Conservation (phyloP, 1,140 invertebrate genomes). For the Scylla paramamosain region DNA sequence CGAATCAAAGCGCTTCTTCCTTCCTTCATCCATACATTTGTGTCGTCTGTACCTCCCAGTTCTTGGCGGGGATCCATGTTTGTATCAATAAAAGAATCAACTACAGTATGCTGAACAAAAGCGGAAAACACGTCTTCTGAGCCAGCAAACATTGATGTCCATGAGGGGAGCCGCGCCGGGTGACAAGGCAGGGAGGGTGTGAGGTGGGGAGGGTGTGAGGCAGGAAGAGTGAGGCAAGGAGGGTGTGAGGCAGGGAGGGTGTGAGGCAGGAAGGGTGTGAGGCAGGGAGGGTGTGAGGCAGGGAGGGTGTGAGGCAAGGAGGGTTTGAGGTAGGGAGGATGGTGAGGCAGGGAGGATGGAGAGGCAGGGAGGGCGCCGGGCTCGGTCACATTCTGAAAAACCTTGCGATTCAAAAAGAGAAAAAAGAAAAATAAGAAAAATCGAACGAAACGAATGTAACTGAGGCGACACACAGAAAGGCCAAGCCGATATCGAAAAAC, state of each 20-base stretch:
- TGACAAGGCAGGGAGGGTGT: background rate
- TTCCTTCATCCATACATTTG: background rate
- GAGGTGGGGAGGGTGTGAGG: background rate
- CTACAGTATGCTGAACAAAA: background rate
- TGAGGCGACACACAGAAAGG: background rate
- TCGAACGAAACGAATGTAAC: background rate
- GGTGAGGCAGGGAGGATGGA: no score
- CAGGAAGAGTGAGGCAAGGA: no score
- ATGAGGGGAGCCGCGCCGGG: no score
- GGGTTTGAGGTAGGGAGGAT: no score
- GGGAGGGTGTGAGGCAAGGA: no score
- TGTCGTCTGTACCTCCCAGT: no score
- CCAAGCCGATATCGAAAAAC: background rate
- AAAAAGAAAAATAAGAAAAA: background rate
- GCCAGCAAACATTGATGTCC: background rate
- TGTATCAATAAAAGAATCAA: background rate
- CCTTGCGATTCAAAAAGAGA: background rate
- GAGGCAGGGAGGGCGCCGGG: no score
- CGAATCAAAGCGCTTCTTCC: background rate
- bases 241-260: no score
- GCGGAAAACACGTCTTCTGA: background rate
- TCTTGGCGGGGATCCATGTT: no score
- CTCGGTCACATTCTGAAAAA: background rate
- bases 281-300: no score
- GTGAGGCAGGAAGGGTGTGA: no score